Base-by-base conservation (phyloP, 1,140 invertebrate species). In the Lepidurus packardi region DNA sequence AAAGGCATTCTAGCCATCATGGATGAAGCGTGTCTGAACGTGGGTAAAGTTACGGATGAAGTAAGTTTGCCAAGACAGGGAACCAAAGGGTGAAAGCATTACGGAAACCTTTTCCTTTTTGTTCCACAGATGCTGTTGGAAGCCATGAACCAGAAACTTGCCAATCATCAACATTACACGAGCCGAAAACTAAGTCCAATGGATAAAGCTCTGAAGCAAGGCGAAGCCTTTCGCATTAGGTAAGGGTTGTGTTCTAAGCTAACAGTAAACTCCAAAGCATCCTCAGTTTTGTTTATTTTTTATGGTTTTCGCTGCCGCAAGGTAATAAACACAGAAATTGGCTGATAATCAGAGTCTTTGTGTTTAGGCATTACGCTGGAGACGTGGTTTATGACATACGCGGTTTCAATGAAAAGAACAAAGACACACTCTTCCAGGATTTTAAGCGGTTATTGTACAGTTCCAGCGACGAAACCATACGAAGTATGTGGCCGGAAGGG, bases 341-440 rank as follows among this genome's bases (percentile, higher is more conserved):
- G 41, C 24, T 42, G 7, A 13, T 75, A 75, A 75, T 1, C 34
- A 10, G 7, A 74, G 1, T 79, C 79, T 88, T 87, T 81, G 81
- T 86, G 79, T 85, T 79, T 82, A 90, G 90, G 41, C 96, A 98
- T 83, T 98, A 98, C 85, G 96, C 96, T 3, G 96, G 96, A n/a
- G 94, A 97, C 85, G 96, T 98, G 2, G 92, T 92, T 25, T 98
- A 98, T 85, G 91, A 89, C 80, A 91, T 97, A 45, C 89, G 89
- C 45, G 94, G 94, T 13, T 98, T 98, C 84, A 89, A 98, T 83
- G 96, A 98, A 83, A 98, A 98, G 86, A 98, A 98, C 85, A 96
- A 93, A 85, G 96, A 98, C 84, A 93, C 93, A 1, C 86, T 98
- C 21, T 98, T 94, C 85, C 96, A 98, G 88, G 96, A 98, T 85